Conservation (phyloP, 2,888 invertebrate genomes). For the Syrphus vitripennis region DNA sequence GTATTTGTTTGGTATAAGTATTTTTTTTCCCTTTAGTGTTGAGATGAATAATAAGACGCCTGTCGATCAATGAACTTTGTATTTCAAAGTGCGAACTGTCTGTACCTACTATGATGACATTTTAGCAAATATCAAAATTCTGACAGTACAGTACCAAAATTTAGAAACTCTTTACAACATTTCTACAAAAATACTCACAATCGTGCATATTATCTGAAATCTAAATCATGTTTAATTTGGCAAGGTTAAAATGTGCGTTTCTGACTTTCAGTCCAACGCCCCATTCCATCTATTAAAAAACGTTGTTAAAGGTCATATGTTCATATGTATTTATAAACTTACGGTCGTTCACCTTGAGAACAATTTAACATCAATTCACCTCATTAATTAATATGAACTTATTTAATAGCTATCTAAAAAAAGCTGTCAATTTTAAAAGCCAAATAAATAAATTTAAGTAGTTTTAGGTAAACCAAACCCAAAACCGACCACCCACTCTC, state of each 20-base stretch:
- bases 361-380: background rate
- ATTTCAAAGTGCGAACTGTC: no score
- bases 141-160: no score
- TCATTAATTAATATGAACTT: background rate
- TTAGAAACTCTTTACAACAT: no score
- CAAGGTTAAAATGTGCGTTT: background rate
- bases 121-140: background rate
- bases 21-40: background rate
- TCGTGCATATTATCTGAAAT: background rate
- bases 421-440: constrained; percentile 37
- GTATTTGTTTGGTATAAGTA: no score
- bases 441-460: constrained; percentile 10
- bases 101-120: no score
- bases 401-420: background rate
- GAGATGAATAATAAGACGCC: background rate
- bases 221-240: background rate
- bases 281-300: background rate
- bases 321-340: background rate
- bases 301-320: background rate
- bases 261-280: background rate
- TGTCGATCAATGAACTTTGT: background rate
- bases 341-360: constrained; percentile 22
- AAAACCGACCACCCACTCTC: constrained; percentile 39
- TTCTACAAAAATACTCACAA: no score
- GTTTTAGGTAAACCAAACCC: background rate